Evolutionary conservation across 2,888 invertebrate genomes (phyloP), one percentile per base, ranked within the genome.

Genomic region (Sicus ferrugineus): DNA sequence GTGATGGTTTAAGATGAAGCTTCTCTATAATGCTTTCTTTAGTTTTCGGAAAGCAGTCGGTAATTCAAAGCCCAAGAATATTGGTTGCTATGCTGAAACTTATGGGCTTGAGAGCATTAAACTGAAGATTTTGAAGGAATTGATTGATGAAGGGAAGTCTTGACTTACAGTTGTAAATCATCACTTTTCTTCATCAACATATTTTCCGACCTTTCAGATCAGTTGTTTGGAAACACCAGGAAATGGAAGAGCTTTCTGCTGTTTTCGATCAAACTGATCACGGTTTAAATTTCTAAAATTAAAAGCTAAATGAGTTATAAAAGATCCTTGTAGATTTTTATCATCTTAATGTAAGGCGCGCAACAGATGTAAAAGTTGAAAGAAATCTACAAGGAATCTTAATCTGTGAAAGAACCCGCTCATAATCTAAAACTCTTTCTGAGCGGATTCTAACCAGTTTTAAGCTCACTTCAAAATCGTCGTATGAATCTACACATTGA

Each of bases 51-150:
- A 50, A 30, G 61, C 54, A 69, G 66, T 66, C 71, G 54, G 42
- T 68, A 74, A 77, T 77, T 70, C 54, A 61, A 77, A 78, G 80
- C 80, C 80, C 81, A 77, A 72, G 70, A 75, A 74, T 72, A 71
- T 65, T 68, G 75, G 72, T 64, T 28, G 50, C 48, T 73, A 58
- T 61, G 72, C 7, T 70, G 72, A 72, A 68, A 66, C 63, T 56
- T 63, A 74, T 77, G 80, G 80, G 80, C 80, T 79, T 77, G 75
- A 77, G 72, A 65, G 50, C 65, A 69, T 64, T 66, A 62, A 42
- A 71, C 28, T 42, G 67, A 31, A 56, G 56, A 16, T 28, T 46
- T n/a, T 42, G n/a, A n/a, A n/a, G n/a, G n/a, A n/a, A n/a, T n/a
- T n/a, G n/a, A n/a, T n/a, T n/a, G n/a, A n/a, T n/a, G n/a, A n/a